Evolutionary conservation across 2,888 invertebrate species (phyloP).

Genomic region (Electrophaes corylata): DNA sequence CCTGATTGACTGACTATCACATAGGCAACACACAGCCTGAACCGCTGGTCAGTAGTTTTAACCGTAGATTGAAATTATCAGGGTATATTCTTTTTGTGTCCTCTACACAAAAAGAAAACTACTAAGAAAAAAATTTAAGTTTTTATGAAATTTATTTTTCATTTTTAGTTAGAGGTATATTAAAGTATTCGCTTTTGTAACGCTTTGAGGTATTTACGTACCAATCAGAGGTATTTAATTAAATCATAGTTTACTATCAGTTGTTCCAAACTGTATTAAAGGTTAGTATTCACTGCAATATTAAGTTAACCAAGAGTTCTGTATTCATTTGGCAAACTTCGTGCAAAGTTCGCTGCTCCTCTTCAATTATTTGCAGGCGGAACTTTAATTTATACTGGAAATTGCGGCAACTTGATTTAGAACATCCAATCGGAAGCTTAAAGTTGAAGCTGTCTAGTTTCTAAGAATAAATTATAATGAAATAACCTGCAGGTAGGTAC

Average conservation of each 20-base stretch:
- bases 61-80: no score
- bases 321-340: constrained; percentile 19
- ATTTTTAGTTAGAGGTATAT: no score
- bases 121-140: no score
- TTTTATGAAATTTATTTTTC: no score
- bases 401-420: constrained; percentile 36
- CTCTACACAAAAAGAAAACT: no score
- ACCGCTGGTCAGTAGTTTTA: no score
- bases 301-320: constrained; percentile 25
- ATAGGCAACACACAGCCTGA: no score
- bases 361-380: constrained; percentile 38
- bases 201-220: no score
- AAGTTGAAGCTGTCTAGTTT: not conserved
- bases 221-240: no score
- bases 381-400: constrained; percentile 50
- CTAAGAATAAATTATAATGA: not conserved
- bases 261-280: not conserved
- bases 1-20: no score
- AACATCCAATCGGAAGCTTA: constrained; percentile 11
- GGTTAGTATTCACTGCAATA: not conserved
- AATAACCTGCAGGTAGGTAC: not conserved
- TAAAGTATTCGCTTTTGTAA: no score
- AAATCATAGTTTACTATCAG: not conserved
- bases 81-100: no score
- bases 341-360: constrained; percentile 30